Conservation (phyloP, 2,797 vertebrate species). For the Labeo calbasu region DNA sequence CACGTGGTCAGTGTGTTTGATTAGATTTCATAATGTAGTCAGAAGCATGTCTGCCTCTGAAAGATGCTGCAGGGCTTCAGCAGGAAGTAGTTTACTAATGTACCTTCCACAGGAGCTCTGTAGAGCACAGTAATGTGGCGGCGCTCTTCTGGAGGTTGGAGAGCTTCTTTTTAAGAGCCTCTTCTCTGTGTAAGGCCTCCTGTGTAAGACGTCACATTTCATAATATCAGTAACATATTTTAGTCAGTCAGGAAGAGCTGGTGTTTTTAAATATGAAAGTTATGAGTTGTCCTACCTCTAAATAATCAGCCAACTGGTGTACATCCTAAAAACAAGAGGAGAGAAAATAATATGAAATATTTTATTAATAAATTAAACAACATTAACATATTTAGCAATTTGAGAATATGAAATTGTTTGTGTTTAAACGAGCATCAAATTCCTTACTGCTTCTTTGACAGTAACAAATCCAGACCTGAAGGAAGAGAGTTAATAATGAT, state of each 20-base stretch:
- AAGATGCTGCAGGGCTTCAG: background rate
- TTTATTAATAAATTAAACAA: constrained; percentile 46
- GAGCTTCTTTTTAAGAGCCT: constrained; percentile 76
- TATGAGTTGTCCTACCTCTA: constrained; percentile 73
- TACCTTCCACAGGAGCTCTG: constrained; percentile 77
- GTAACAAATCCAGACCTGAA: constrained; percentile 70
- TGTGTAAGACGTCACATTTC: constrained; percentile 53
- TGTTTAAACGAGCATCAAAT: constrained; percentile 8
- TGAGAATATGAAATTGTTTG: background rate
- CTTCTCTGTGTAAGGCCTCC: constrained; percentile 82
- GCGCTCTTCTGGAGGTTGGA: constrained; percentile 70
- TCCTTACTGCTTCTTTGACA: constrained; percentile 76
- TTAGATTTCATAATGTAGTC: background rate
- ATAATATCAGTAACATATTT: background rate
- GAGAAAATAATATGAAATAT: background rate
- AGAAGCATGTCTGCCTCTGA: background rate
- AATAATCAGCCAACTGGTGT: constrained; percentile 72
- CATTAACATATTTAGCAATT: background rate
- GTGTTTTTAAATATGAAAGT: background rate
- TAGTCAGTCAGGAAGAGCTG: background rate
- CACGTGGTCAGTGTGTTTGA: background rate
- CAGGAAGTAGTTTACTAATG: constrained; percentile 43
- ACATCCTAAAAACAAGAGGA: constrained; percentile 70
- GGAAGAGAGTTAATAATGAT: background rate
- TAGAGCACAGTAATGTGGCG: constrained; percentile 70